Evolutionary conservation across 1,140 invertebrate species (phyloP), one percentile per base, ranked within the genome.

Genomic region (Palaemon carinicauda): DNA sequence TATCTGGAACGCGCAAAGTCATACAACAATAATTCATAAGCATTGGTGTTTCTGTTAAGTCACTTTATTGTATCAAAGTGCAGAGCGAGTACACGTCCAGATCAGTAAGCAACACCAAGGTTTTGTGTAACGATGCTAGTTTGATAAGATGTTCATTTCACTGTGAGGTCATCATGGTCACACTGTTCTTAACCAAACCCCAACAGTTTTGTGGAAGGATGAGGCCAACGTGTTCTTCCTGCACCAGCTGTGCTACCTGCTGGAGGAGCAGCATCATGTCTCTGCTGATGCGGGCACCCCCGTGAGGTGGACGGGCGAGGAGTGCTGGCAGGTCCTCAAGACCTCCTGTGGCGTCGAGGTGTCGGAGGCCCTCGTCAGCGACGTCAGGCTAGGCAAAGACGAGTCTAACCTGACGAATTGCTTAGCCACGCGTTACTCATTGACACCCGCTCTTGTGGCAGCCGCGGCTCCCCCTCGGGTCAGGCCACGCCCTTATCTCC

Each of bases 391-490:
- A 5, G 77, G 77, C 21, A 41, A 33, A 4, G 83, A 86, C 77
- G 80, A 86, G 77, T 69, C 83, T 69, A 86, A 86, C 83, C 65
- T 86, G 65, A 86, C 83, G 21, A 65, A 86, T 51, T 86, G 83
- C n/a, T 69, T 86, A 3, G 29, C 60, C 24, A 41, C 21, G 0
- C 21, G 21, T 1, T 86, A 73, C 69, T 21, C 33, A 21, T 50
- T 86, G 50, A 86, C 83, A 0, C 77, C 83, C 21, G 65, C 83
- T 1, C 52, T 86, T 24, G 51, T 86, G 21, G 83, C 83, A 3
- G 60, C 83, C 31, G 75, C 83, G 3, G 83, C 77, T 12, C 77
- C 83, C 3, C 83, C 83, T n/a, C 79, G 56, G 69, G 52, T 86
- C 56, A 31, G 77, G 4, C 65, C 52, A 19, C 54, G 65, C 29